Conservation (phyloP, 2,113 vertebrate genomes). For the Okapia johnstoni region DNA sequence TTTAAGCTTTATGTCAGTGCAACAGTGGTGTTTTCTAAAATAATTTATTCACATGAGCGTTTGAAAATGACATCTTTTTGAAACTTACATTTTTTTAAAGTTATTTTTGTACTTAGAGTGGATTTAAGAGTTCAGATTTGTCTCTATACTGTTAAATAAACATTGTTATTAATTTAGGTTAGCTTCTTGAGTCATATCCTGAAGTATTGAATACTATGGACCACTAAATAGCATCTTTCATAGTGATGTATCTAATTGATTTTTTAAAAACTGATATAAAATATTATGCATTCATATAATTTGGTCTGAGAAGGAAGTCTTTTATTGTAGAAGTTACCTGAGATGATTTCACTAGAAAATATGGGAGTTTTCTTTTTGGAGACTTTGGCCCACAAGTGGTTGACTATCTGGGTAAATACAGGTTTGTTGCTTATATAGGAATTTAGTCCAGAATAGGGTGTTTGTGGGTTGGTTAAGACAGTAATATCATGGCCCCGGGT, state of each 20-base stretch:
- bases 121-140: neutral
- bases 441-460: neutral
- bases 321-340: neutral
- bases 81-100: neutral
- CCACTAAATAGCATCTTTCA: neutral
- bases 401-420: neutral
- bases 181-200: neutral
- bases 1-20: neutral
- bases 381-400: neutral
- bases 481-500: neutral
- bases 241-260: neutral
- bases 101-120: neutral
- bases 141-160: constrained; percentile 3
- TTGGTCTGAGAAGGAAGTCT: neutral
- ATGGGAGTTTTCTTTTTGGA: neutral
- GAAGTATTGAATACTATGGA: neutral
- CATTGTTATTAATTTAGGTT: neutral
- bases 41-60: neutral
- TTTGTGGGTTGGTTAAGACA: neutral
- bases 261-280: neutral
- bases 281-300: neutral
- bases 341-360: constrained; percentile 18
- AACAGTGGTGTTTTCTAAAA: neutral
- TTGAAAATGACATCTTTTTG: neutral
- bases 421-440: neutral